Percentiles rank a stretch among this genome's conserved stretches.
These are phyloP conservation scores for Andrena trimmerana DNA, from an alignment of 2,888 invertebrate genomes.

Conservation along the genomic window DNA sequence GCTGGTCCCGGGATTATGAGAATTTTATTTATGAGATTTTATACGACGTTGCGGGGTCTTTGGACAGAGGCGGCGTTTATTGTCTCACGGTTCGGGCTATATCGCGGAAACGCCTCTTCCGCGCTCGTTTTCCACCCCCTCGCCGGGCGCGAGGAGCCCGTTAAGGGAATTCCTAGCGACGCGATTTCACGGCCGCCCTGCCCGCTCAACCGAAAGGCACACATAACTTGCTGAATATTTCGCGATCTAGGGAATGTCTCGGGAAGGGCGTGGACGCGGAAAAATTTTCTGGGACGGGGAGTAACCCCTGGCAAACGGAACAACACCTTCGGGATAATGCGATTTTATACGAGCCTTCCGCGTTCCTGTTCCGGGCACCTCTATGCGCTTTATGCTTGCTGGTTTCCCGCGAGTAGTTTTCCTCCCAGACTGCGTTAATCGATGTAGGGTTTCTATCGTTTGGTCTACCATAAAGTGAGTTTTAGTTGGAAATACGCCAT, in stretches of 20 bases:
- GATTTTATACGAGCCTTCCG: slow-evolving; percentile 50
- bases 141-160: slow-evolving; percentile 46
- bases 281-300: slow-evolving; percentile 58
- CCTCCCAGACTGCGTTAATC: not conserved
- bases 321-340: slow-evolving; percentile 53
- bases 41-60: slow-evolving; percentile 74
- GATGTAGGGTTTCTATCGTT: not conserved
- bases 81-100: slow-evolving; percentile 66
- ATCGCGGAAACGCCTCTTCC: slow-evolving; percentile 20
- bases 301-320: slow-evolving; percentile 41
- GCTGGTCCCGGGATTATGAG: slow-evolving; percentile 62
- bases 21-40: slow-evolving; percentile 81
- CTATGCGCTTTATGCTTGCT: not conserved
- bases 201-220: slow-evolving; percentile 67
- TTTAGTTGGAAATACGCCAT: no score
- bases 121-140: slow-evolving; percentile 20
- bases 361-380: not conserved
- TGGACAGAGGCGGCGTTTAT: slow-evolving; percentile 76
- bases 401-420: not conserved
- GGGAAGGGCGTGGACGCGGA: slow-evolving; percentile 53
- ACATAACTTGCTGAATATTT: slow-evolving; percentile 70
- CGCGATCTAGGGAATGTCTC: slow-evolving; percentile 56
- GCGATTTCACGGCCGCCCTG: slow-evolving; percentile 69
- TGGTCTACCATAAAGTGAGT: no score
- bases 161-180: slow-evolving; percentile 68